Conservation (phyloP, 92 coral and sea anemone genomes). For the Bergia puertoricense region DNA sequence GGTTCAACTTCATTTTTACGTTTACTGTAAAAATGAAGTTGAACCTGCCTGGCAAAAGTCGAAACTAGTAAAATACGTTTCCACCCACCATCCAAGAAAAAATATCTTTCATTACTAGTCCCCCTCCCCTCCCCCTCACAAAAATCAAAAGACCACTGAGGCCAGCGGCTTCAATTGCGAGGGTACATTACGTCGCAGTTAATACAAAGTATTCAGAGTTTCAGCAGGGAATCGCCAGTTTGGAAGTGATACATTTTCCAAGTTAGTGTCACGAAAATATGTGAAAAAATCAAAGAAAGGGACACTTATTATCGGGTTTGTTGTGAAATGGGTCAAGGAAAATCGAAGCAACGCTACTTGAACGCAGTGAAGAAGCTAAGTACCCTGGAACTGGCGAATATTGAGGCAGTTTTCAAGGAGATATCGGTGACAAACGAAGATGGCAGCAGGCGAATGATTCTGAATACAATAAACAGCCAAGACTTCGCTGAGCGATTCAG, state of each 20-base stretch:
- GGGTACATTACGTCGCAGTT: neutral
- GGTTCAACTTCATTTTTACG: too few relatives aligned
- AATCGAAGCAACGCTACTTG: conserved; percentile 79
- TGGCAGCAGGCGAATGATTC: conserved; percentile 84
- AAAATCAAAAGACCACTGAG: too few relatives aligned
- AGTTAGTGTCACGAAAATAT: neutral
- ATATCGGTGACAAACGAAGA: conserved; percentile 85
- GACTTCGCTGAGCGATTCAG: conserved; percentile 96
- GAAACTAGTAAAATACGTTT: too few relatives aligned
- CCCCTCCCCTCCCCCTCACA: too few relatives aligned
- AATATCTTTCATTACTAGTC: too few relatives aligned
- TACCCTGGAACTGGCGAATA: conserved; percentile 81
- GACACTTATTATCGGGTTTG: neutral
- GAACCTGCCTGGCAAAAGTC: too few relatives aligned
- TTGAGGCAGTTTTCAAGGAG: conserved; percentile 92
- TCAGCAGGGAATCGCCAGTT: conserved; percentile 39
- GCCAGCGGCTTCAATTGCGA: neutral
- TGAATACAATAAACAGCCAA: conserved; percentile 82
- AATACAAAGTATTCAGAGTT: neutral
- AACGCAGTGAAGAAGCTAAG: conserved; percentile 92
- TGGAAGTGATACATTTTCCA: neutral
- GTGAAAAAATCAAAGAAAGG: neutral
- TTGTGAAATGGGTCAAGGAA: conserved; percentile 80
- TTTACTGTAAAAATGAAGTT: too few relatives aligned
- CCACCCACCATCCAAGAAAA: too few relatives aligned